phyloP scores from a whole-genome alignment of 2,113 vertebrate genomes.

The Gnathonemus echidnorhynchus region DNA sequence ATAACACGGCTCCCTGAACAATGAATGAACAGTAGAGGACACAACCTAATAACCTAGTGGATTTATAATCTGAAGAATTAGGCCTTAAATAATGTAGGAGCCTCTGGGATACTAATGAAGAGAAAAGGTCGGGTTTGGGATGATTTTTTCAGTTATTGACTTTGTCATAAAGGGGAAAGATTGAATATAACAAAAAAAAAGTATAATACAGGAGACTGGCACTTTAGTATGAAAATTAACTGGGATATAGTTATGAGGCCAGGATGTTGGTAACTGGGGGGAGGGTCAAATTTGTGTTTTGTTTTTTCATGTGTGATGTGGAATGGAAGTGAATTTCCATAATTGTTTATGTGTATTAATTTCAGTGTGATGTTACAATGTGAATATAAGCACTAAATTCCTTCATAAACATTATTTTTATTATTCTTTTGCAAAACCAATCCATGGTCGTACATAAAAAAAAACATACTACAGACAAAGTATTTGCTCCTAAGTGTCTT shows the following conservation, averaged over 20 bases:
- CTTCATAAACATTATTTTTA: not conserved
- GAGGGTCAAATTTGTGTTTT: not conserved
- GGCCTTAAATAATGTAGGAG: not conserved
- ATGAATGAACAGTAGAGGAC: not conserved
- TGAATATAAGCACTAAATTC: not conserved
- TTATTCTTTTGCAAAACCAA: not conserved
- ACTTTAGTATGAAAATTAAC: not conserved
- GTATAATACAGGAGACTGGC: not conserved
- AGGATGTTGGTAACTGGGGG: not conserved
- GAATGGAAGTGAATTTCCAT: not conserved
- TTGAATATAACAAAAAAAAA: not conserved
- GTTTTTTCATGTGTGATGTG: not conserved
- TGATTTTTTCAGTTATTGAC: not conserved
- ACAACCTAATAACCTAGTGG: not conserved
- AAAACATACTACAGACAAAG: not conserved
- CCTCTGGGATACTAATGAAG: not conserved
- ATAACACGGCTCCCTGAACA: not conserved
- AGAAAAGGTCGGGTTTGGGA: not conserved
- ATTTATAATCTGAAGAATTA: not conserved
- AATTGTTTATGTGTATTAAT: not conserved
- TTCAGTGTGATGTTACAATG: not conserved
- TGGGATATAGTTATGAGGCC: not conserved
- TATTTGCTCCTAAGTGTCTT: not conserved
- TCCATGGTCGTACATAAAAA: not conserved
- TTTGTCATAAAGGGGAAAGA: not conserved